phyloP scores from a whole-genome alignment of 2,797 vertebrate species.

The Argyrosomus regius region DNA sequence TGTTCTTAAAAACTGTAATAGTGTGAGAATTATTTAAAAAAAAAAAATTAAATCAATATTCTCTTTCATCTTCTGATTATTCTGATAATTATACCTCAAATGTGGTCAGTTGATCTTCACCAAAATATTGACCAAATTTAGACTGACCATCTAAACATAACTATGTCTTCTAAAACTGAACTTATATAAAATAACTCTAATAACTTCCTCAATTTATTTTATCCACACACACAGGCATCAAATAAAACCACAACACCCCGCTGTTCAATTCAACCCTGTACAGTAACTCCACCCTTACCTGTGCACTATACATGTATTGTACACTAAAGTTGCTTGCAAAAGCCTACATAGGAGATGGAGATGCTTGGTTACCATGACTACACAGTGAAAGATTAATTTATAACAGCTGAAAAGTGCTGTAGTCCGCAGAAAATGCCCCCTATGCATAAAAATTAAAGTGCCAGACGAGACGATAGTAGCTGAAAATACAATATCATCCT shows the following conservation, averaged over 20 bases:
- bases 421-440: constrained; percentile 47
- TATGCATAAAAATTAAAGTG: constrained; percentile 28
- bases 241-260: not conserved
- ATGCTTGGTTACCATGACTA: constrained; percentile 74
- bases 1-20: too few species aligned
- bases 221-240: not conserved
- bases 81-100: too few species aligned
- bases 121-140: too few species aligned
- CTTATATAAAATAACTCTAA: too few species aligned
- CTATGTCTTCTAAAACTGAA: too few species aligned
- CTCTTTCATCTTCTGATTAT: too few species aligned
- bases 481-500: constrained; percentile 49
- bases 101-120: too few species aligned
- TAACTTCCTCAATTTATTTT: too few species aligned
- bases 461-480: constrained; percentile 22
- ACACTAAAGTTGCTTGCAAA: constrained; percentile 10
- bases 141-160: too few species aligned
- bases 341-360: constrained; percentile 29
- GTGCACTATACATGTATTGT: not conserved
- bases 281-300: not conserved
- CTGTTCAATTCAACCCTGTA: not conserved
- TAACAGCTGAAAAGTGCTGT: constrained; percentile 55
- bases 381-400: constrained; percentile 66
- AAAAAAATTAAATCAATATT: too few species aligned
- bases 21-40: too few species aligned